phyloP scores from a whole-genome alignment of 2,797 vertebrate genomes.

The Holocentrus rufus region DNA sequence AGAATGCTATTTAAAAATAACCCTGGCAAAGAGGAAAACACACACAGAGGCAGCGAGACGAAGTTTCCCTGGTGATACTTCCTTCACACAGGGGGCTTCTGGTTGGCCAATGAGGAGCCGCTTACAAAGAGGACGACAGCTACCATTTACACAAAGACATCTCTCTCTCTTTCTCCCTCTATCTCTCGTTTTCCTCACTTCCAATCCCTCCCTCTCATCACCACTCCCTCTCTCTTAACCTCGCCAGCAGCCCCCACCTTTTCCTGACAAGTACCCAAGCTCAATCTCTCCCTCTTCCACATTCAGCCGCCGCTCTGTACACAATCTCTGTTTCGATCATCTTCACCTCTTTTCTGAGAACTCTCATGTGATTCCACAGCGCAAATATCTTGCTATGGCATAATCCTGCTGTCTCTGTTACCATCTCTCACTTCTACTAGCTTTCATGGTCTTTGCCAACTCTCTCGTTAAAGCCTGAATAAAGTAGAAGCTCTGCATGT shows the following conservation, averaged over 20 bases:
- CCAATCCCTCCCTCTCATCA: conserved; percentile 21
- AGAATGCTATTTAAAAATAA: conserved; percentile 84
- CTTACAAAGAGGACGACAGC: conserved; percentile 61
- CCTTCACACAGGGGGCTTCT: conserved; percentile 79
- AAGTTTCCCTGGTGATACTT: conserved; percentile 87
- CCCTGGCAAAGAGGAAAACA: conserved; percentile 80
- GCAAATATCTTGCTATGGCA: conserved; percentile 30
- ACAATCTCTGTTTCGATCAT: conserved; percentile 12
- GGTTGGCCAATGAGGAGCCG: conserved; percentile 77
- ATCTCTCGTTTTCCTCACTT: conserved; percentile 7
- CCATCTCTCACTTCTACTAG: conserved; percentile 5
- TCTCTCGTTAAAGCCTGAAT: not conserved
- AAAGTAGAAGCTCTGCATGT: not conserved
- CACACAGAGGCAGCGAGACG: conserved; percentile 76
- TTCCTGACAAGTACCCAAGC: conserved; percentile 34
- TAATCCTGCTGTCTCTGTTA: conserved; percentile 14
- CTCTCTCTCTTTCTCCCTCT: conserved; percentile 57
- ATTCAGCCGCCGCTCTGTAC: conserved; percentile 47
- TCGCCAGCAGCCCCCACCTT: conserved; percentile 56
- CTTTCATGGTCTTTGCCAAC: not conserved
- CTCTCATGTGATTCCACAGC: conserved; percentile 34
- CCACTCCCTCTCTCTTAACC: conserved; percentile 61
- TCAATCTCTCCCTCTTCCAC: conserved; percentile 23
- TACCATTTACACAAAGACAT: conserved; percentile 73
- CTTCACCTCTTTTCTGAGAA: conserved; percentile 30